Percentiles rank a stretch among this genome's conserved stretches.
phyloP scores from a whole-genome alignment of 2,888 invertebrate genomes.

The Himalopsyche tibetana region DNA sequence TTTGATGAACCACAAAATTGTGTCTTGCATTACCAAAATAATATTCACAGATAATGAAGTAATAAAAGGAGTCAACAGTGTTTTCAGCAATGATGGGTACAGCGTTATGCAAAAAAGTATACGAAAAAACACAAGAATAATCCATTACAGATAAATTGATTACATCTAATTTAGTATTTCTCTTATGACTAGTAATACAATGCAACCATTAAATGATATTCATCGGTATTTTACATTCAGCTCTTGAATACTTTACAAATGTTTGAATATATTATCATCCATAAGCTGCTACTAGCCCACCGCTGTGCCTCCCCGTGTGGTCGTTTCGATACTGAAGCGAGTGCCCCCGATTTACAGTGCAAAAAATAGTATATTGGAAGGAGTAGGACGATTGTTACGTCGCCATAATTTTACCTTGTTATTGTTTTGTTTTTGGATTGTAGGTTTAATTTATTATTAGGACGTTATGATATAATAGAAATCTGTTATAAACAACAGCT shows the following conservation, averaged over 20 bases:
- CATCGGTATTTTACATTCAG: not conserved
- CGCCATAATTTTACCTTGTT: too few relatives aligned
- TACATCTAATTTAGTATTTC: slow-evolving; percentile 42
- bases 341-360: slow-evolving; percentile 8
- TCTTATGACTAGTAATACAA: not conserved
- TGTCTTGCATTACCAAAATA: too few relatives aligned
- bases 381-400: not conserved
- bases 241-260: not conserved
- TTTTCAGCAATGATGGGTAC: not conserved
- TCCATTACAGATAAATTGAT: slow-evolving; percentile 4
- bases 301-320: slow-evolving; percentile 18
- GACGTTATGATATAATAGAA: too few relatives aligned
- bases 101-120: not conserved
- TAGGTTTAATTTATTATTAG: too few relatives aligned
- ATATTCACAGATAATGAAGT: too few relatives aligned
- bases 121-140: not conserved
- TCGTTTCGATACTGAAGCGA: not conserved
- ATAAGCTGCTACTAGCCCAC: slow-evolving; percentile 11
- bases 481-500: too few relatives aligned
- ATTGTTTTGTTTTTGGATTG: too few relatives aligned
- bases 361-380: slow-evolving; percentile 10
- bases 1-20: too few relatives aligned
- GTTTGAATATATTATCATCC: not conserved
- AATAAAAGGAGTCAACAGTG: too few relatives aligned
- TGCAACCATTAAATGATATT: not conserved